Conservation (phyloP, 2,888 invertebrate genomes). For the Cantharis nigra region DNA sequence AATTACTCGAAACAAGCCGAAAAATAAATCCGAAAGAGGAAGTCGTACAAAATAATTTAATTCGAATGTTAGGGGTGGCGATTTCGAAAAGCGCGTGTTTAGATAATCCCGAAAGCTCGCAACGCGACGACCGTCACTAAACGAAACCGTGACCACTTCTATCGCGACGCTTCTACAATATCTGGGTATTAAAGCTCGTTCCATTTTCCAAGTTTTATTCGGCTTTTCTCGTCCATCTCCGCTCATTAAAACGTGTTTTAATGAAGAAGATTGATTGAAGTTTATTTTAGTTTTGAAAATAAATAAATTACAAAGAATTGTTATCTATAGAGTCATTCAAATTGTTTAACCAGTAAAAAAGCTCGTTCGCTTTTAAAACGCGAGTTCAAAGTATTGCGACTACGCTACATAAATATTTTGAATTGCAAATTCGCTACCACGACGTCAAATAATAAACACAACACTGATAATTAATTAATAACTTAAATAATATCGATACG, state of each 20-base stretch:
- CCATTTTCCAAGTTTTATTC: constrained; percentile 34
- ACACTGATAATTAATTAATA: neutral
- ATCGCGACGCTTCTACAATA: constrained; percentile 18
- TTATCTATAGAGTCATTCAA: neutral
- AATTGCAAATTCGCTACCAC: neutral
- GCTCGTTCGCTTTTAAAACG: constrained; percentile 6
- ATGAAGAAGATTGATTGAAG: constrained; percentile 9
- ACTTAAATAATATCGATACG: neutral
- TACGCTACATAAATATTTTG: neutral
- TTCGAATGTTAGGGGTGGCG: neutral
- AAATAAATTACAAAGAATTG: constrained; percentile 3
- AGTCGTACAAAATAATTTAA: neutral
- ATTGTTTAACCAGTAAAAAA: constrained; percentile 11
- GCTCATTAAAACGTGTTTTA: constrained; percentile 17
- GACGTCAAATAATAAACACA: neutral
- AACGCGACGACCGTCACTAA: constrained; percentile 16
- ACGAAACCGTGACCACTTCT: constrained; percentile 22
- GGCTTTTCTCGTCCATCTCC: constrained; percentile 32
- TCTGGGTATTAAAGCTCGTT: constrained; percentile 36
- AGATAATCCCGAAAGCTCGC: neutral
- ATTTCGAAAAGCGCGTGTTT: constrained; percentile 10
- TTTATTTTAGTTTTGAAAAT: constrained; percentile 7
- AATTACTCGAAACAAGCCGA: neutral
- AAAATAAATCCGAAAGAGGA: neutral
- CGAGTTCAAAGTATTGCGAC: neutral